A percentile compares a stretch with the other conserved stretches of the same genome.
These are phyloP conservation scores for Acrobasis repandana DNA, from an alignment of 2,888 invertebrate genomes.

Conservation along the genomic window DNA sequence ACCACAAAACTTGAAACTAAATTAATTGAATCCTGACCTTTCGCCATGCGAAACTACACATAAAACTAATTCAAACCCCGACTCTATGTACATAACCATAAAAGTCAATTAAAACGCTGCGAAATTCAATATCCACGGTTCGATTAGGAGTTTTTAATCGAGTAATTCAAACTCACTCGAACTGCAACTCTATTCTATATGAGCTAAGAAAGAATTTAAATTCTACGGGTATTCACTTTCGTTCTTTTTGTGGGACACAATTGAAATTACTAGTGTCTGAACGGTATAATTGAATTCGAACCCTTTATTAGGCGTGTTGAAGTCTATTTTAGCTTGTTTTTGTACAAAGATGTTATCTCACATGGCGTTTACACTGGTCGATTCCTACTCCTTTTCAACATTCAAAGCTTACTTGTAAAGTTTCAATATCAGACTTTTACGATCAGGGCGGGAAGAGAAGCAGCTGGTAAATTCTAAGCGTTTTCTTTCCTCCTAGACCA, in stretches of 20 bases:
- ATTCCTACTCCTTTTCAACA: neutral
- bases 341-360: neutral
- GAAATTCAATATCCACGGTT: conserved; percentile 8
- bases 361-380: neutral
- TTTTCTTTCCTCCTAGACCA: too few species aligned
- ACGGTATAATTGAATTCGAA: conserved; percentile 1
- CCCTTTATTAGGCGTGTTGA: neutral
- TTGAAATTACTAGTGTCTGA: neutral
- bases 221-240: neutral
- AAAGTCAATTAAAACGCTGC: conserved; percentile 10
- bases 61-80: neutral
- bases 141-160: conserved; percentile 11
- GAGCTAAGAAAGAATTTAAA: neutral
- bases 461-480: too few species aligned
- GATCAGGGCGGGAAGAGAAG: too few species aligned
- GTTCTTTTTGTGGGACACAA: conserved; percentile 9
- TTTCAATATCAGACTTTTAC: too few species aligned
- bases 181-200: conserved; percentile 4
- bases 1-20: conserved; percentile 7
- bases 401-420: too few species aligned
- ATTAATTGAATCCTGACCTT: conserved; percentile 12
- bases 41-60: neutral
- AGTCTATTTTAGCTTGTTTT: conserved; percentile 2
- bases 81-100: conserved; percentile 1
- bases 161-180: conserved; percentile 6